Percentiles rank a stretch among this genome's conserved stretches.
Evolutionary conservation across 2,797 vertebrate species (phyloP).

Genomic region (Tamandua tetradactyla): DNA sequence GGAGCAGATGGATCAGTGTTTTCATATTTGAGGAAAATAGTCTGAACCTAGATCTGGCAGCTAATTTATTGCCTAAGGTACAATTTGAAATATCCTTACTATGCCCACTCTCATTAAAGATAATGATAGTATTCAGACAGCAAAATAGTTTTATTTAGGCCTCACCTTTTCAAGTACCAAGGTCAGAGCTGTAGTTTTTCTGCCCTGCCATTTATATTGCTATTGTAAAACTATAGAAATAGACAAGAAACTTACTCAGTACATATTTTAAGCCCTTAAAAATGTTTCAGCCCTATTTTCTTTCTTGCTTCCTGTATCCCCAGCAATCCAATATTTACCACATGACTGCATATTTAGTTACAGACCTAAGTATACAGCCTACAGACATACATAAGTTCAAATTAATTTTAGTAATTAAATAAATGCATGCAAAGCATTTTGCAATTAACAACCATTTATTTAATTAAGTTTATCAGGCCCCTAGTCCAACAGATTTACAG

Average conservation of each 20-base stretch:
- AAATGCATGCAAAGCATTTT: constrained; percentile 54
- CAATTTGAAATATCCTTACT: constrained; percentile 64
- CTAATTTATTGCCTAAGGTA: constrained; percentile 65
- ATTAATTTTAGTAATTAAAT: constrained; percentile 65
- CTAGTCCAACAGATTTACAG: not conserved
- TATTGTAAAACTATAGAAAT: constrained; percentile 49
- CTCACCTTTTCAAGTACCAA: constrained; percentile 59
- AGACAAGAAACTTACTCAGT: not conserved
- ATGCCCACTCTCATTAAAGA: constrained; percentile 65
- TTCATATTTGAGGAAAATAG: constrained; percentile 65
- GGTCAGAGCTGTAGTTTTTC: constrained; percentile 58
- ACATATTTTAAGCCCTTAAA: constrained; percentile 28
- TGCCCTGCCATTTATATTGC: constrained; percentile 6
- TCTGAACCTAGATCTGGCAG: constrained; percentile 43
- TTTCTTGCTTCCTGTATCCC: not conserved
- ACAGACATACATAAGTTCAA: constrained; percentile 50
- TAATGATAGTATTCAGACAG: constrained; percentile 70
- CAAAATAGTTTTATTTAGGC: constrained; percentile 71
- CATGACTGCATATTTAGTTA: constrained; percentile 21
- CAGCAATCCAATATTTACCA: not conserved
- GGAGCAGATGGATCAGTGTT: constrained; percentile 7
- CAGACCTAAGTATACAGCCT: not conserved
- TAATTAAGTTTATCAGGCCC: constrained; percentile 62
- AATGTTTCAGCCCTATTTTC: not conserved
- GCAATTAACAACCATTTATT: constrained; percentile 52